Base-by-base conservation (phyloP, 35 echinoderm and acorn worm genomes). In the Amphiura filiformis region DNA sequence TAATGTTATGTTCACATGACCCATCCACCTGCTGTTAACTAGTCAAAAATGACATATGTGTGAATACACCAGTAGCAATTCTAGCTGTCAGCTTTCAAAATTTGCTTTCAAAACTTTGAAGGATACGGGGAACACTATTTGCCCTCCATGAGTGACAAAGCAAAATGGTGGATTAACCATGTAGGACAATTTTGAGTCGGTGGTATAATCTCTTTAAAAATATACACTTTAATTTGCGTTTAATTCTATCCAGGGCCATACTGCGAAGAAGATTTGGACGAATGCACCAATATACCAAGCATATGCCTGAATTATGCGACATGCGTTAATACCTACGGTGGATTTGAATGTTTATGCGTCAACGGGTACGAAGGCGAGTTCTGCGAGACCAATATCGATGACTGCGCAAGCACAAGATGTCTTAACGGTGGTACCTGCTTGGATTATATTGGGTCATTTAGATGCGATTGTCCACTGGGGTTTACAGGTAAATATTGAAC, bases 381-480 rank as follows among this genome's bases (percentile, higher is more conserved):
- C 18, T 99, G 96, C n/a, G n/a, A 95, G 75, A 84, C 75, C 5
- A 79, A 96, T 17, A 40, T 93, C 1, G 56, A 96, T 76, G 90
- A 92, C 38, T 96, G 94, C 52, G 22, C 65, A 3, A 34, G 38
- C 1, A 75, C 65, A 14, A 90, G 82, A 1, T 96, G 94, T 33
- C 30, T 77, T 18, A 86, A 93, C 65, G 87, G 78, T n/a, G 90
- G 86, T 26, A 78, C 82, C 0, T 96, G 94, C 33, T 12, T 87
- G 17, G 87, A 96, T 84, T 37, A 64, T 0, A 31, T 77, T 26
- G 91, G 64, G 40, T 82, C 31, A 32, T 96, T 89, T 76, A 83
- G 9, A 31, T 96, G 94, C 37, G 38, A 76, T 22, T 96, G 94
- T 38, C 35, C 82, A 0, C 30, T 42, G 79, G 89, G 89, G 0